Evolutionary conservation across 2,797 vertebrate genomes (phyloP).

Genomic region (Sebastes iracundus): DNA sequence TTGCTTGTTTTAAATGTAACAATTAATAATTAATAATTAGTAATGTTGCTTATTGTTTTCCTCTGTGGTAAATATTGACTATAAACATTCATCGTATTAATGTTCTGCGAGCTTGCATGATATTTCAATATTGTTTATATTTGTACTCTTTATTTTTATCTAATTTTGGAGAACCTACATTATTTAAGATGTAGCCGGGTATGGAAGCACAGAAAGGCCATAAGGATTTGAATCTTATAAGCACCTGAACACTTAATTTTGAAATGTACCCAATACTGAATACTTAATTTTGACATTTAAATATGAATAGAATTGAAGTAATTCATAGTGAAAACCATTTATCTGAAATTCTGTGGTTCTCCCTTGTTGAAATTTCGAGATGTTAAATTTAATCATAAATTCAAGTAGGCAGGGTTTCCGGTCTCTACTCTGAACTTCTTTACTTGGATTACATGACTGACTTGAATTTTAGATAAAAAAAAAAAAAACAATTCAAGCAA

Average conservation of each 20-base stretch:
- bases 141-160: background rate
- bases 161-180: background rate
- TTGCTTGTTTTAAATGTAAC: constrained; percentile 24
- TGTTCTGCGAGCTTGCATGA: background rate
- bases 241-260: background rate
- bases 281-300: background rate
- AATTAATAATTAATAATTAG: constrained; percentile 11
- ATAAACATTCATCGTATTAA: background rate
- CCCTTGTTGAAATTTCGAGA: too few relatives aligned
- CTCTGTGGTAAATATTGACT: background rate
- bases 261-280: background rate
- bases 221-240: background rate
- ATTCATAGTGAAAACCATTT: background rate
- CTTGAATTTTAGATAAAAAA: too few relatives aligned
- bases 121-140: background rate
- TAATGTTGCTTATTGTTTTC: constrained; percentile 2
- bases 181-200: background rate
- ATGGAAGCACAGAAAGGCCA: background rate
- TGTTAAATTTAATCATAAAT: too few relatives aligned
- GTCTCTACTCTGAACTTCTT: too few relatives aligned
- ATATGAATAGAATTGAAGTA: background rate
- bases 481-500: too few relatives aligned
- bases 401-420: too few relatives aligned
- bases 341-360: background rate
- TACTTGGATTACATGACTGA: too few relatives aligned